A percentile compares a stretch with the other conserved stretches of the same genome.
Evolutionary conservation across 2,797 vertebrate genomes (phyloP).

Genomic region (Enteromius afrohamiltoni): DNA sequence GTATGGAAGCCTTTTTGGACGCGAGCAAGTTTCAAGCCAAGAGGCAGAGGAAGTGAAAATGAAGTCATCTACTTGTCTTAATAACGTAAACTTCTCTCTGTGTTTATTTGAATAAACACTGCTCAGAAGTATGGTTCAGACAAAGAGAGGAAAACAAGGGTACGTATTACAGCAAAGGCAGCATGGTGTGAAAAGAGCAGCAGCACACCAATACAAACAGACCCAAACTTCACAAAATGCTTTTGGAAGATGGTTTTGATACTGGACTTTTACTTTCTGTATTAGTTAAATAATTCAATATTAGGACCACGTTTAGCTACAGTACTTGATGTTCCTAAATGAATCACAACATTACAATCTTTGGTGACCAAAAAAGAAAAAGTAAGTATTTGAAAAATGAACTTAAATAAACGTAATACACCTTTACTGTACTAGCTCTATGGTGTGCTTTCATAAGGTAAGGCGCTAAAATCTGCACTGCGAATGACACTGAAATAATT

Average conservation of each 20-base stretch:
- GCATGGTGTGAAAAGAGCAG: neutral
- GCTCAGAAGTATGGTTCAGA: neutral
- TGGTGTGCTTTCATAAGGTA: neutral
- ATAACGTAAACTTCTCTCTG: neutral
- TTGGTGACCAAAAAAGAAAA: neutral
- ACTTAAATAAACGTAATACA: neutral
- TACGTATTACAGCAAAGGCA: neutral
- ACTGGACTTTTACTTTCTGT: neutral
- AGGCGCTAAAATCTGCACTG: neutral
- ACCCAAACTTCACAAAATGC: neutral
- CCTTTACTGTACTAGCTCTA: neutral
- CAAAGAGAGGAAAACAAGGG: constrained; percentile 3
- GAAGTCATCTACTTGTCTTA: constrained; percentile 30
- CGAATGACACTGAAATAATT: neutral
- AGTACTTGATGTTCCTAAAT: neutral
- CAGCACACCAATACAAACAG: constrained; percentile 3
- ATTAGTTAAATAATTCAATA: neutral
- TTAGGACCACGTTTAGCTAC: neutral
- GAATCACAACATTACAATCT: neutral
- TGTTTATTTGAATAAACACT: neutral
- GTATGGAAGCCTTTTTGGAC: neutral
- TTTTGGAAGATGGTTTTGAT: neutral
- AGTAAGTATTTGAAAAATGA: neutral
- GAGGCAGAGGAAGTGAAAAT: constrained; percentile 33
- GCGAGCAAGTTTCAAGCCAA: neutral